Conservation (phyloP, 2,888 invertebrate species). For the Nemoura dubitans region DNA sequence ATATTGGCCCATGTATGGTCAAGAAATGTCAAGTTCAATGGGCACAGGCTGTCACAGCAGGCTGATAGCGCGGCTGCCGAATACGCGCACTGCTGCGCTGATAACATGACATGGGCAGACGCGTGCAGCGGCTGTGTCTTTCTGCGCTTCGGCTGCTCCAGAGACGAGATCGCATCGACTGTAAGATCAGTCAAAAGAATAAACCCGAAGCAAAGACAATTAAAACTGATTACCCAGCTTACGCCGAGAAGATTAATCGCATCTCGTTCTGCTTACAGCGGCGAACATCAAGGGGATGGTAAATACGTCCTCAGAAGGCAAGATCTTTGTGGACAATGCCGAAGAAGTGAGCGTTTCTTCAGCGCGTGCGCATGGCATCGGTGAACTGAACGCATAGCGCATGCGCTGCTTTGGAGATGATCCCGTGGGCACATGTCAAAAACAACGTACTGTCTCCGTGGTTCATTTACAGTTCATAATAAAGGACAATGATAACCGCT, state of each 20-base stretch:
- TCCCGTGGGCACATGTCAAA: constrained; percentile 8
- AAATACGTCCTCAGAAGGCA: not conserved
- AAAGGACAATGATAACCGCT: constrained; percentile 30
- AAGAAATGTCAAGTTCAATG: constrained; percentile 46
- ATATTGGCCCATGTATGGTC: constrained; percentile 42
- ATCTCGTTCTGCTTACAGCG: not conserved
- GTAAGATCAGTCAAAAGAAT: not conserved
- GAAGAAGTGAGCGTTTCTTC: not conserved
- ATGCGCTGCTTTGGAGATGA: not conserved
- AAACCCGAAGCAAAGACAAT: constrained; percentile 14
- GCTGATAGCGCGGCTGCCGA: not conserved
- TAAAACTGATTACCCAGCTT: constrained; percentile 14
- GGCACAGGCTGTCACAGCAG: not conserved
- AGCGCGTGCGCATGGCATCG: not conserved
- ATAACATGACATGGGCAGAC: not conserved
- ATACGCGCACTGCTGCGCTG: not conserved
- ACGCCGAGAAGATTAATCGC: constrained; percentile 24
- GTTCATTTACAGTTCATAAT: constrained; percentile 32
- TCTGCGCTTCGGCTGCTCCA: not conserved
- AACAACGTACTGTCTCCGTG: not conserved
- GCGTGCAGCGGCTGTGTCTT: not conserved
- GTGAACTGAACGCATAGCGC: not conserved
- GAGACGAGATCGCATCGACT: not conserved
- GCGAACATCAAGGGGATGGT: constrained; percentile 34
- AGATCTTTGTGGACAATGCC: not conserved